Evolutionary conservation across 2,113 vertebrate genomes (phyloP).

Genomic region (Myiopsitta monachus): DNA sequence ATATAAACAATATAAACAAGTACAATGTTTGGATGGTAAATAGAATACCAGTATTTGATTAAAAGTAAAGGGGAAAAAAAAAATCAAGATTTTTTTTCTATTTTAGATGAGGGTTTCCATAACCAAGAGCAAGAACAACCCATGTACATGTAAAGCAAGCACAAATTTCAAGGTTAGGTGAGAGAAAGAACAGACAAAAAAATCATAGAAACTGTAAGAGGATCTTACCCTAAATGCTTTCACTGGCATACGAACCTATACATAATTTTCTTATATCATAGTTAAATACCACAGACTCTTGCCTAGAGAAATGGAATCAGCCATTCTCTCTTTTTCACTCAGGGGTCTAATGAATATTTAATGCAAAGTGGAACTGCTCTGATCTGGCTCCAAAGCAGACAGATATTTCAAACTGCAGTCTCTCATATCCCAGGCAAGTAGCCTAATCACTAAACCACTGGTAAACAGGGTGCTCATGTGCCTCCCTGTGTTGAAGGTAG

Average conservation of each 20-base stretch:
- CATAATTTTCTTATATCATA: neutral
- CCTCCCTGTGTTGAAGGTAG: neutral
- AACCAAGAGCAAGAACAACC: neutral
- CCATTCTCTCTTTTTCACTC: neutral
- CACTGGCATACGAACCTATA: neutral
- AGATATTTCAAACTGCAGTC: neutral
- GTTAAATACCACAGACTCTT: neutral
- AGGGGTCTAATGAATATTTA: constrained; percentile 32
- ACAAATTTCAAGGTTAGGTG: neutral
- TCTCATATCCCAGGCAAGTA: neutral
- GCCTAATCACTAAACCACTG: neutral
- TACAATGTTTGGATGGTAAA: neutral
- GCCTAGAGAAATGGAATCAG: neutral
- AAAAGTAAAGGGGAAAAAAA: neutral
- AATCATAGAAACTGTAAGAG: neutral
- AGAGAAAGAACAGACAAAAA: neutral
- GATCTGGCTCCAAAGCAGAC: neutral
- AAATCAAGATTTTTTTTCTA: neutral
- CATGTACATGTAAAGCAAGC: neutral
- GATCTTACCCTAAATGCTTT: neutral
- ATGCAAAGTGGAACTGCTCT: neutral
- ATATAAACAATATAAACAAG: neutral
- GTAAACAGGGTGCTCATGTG: neutral
- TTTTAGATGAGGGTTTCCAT: neutral
- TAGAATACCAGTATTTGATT: neutral